Evolutionary conservation across 2,797 vertebrate genomes (phyloP).

Genomic region (Rhynchonycteris naso): DNA sequence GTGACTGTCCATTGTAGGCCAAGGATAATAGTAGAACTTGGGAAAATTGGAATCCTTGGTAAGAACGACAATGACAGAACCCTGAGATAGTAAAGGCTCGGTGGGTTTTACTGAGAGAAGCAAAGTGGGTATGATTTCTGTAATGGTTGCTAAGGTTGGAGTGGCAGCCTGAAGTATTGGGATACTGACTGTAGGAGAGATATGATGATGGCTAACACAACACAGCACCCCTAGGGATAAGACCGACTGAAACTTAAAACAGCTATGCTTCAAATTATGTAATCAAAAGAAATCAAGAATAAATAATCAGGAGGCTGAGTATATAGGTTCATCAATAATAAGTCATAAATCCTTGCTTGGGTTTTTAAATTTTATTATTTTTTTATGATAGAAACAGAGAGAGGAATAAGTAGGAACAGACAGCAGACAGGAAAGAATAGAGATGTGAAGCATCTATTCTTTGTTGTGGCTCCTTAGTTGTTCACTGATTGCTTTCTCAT

Average conservation of each 20-base stretch:
- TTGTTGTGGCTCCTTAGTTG: too few relatives aligned
- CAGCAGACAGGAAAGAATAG: too few relatives aligned
- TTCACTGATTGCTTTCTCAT: too few relatives aligned
- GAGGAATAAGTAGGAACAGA: too few relatives aligned
- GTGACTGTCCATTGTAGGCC: neutral
- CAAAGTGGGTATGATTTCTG: neutral
- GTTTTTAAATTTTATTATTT: too few relatives aligned
- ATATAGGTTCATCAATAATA: neutral
- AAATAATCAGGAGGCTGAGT: neutral
- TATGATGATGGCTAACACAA: neutral
- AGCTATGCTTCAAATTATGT: neutral
- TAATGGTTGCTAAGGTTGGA: neutral
- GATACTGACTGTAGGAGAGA: neutral
- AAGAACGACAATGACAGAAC: neutral
- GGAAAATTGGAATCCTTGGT: neutral
- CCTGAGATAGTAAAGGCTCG: neutral
- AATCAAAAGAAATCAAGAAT: neutral
- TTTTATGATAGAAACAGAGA: too few relatives aligned
- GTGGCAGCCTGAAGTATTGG: neutral
- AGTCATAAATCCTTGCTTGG: neutral
- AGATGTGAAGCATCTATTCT: too few relatives aligned
- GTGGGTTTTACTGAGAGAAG: neutral
- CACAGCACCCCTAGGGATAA: neutral
- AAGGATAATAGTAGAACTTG: neutral
- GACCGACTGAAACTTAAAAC: neutral